Evolutionary conservation across 2,113 vertebrate genomes (phyloP).

Genomic region (Mesembrinibis cayennensis): DNA sequence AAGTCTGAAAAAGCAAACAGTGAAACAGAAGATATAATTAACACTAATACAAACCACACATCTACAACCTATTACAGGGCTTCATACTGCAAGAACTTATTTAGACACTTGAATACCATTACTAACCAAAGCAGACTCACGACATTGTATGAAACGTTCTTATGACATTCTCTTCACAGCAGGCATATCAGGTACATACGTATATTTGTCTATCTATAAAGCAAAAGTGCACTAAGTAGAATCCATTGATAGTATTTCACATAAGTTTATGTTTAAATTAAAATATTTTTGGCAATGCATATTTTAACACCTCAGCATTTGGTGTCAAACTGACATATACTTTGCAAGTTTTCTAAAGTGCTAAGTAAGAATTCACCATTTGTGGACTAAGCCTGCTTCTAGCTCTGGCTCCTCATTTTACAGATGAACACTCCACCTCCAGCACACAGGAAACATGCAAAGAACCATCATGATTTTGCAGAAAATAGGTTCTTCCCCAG

Average conservation of each 20-base stretch:
- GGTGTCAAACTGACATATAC: not conserved
- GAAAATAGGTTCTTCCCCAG: not conserved
- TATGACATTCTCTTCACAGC: not conserved
- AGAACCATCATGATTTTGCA: not conserved
- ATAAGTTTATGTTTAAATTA: not conserved
- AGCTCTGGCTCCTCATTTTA: not conserved
- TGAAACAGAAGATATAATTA: not conserved
- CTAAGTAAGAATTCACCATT: not conserved
- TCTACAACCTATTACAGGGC: not conserved
- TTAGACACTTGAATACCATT: not conserved
- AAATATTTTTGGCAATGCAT: not conserved
- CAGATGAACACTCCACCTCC: not conserved
- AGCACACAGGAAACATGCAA: not conserved
- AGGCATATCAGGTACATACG: not conserved
- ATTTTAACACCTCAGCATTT: not conserved
- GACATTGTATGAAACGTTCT: not conserved
- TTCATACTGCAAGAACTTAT: not conserved
- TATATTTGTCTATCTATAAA: not conserved
- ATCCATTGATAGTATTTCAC: not conserved
- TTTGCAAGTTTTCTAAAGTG: not conserved
- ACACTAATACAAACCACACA: not conserved
- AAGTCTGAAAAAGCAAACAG: conserved; percentile 68
- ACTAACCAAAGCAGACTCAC: not conserved
- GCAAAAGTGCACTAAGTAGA: not conserved
- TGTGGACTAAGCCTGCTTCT: not conserved